Conservation (phyloP, 2,113 vertebrate species). For the Oncorhynchus masou region DNA sequence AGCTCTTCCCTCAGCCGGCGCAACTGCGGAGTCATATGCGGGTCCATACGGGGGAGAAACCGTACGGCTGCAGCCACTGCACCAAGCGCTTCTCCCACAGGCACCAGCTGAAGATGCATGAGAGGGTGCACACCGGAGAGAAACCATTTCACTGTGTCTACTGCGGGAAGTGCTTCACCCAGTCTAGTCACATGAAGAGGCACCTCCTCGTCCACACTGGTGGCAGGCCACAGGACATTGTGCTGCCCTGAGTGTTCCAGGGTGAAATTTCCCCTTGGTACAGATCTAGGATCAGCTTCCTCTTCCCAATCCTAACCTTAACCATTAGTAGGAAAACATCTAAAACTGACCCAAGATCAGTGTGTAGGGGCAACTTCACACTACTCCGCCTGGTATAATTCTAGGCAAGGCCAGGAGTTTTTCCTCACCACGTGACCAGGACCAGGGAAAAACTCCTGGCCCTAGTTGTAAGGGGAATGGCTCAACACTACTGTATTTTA, state of each 20-base stretch:
- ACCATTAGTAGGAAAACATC: background rate
- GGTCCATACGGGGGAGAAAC: conserved; percentile 46
- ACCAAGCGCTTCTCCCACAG: conserved; percentile 56
- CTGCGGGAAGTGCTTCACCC: conserved; percentile 52
- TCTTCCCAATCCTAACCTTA: no score
- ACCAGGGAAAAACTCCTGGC: no score
- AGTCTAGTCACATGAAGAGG: conserved; percentile 56
- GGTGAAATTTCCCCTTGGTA: no score
- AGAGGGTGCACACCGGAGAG: conserved; percentile 57
- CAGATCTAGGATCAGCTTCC: no score
- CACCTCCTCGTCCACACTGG: conserved; percentile 53
- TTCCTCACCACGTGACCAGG: no score
- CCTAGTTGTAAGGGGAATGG: no score
- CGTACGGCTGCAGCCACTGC: conserved; percentile 56
- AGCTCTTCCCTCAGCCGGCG: conserved; percentile 6
- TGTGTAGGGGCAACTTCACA: no score
- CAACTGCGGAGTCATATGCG: conserved; percentile 7
- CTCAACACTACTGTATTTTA: no score
- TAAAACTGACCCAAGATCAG: no score
- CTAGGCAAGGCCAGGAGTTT: no score
- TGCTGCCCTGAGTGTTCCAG: background rate
- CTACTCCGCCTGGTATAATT: no score
- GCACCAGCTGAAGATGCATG: conserved; percentile 57
- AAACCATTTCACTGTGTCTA: conserved; percentile 53
- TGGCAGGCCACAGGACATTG: background rate